Evolutionary conservation across 2,888 invertebrate species (phyloP).

Genomic region (Bimastos eiseni): DNA sequence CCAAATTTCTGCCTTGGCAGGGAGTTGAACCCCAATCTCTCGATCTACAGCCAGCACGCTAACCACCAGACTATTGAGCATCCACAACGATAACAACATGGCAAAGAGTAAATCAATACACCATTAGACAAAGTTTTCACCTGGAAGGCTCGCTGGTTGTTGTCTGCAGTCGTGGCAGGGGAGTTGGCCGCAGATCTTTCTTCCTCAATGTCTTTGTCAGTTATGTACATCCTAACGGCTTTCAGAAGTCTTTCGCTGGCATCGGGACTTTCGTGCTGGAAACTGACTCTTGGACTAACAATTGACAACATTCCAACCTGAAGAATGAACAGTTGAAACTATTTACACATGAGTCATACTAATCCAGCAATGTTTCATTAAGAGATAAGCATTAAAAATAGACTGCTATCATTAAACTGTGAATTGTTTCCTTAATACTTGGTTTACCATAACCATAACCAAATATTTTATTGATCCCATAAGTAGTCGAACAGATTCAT

Average conservation of each 20-base stretch:
- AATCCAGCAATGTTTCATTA: neutral
- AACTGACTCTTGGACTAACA: slow-evolving; percentile 43
- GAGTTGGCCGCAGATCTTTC: slow-evolving; percentile 26
- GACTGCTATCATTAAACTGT: no score
- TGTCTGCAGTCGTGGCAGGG: slow-evolving; percentile 29
- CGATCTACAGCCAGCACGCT: no score
- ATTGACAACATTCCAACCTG: slow-evolving; percentile 45
- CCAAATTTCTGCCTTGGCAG: no score
- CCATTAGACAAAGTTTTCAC: slow-evolving; percentile 21
- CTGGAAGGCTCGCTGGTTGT: slow-evolving; percentile 41
- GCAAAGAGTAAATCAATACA: neutral
- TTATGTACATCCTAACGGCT: slow-evolving; percentile 46
- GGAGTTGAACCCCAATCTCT: no score
- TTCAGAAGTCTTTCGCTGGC: slow-evolving; percentile 48
- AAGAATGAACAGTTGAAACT: neutral
- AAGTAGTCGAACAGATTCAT: no score
- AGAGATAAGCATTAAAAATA: no score
- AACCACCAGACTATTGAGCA: no score
- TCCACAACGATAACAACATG: neutral
- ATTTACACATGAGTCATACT: neutral
- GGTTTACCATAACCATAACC: no score
- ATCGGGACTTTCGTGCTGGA: slow-evolving; percentile 50
- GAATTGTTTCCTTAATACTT: no score
- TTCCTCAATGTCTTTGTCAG: slow-evolving; percentile 29
- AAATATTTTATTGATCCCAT: no score